Evolutionary conservation across 2,888 invertebrate genomes (phyloP).

Genomic region (Cephus runcator): DNA sequence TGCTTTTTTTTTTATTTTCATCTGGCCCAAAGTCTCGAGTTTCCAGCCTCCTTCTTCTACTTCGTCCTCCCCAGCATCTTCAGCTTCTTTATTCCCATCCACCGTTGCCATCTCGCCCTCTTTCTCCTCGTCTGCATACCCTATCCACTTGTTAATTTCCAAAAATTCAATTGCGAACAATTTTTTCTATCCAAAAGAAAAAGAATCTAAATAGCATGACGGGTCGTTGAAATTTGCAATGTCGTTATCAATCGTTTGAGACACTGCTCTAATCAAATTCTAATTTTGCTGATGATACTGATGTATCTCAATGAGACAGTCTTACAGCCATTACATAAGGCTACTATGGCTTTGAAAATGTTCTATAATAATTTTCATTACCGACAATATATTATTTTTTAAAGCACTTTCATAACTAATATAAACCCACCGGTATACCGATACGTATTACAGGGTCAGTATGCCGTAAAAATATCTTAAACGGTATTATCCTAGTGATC

Average conservation of each 20-base stretch:
- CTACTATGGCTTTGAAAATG: background rate
- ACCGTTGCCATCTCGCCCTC: background rate
- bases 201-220: background rate
- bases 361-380: background rate
- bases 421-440: background rate
- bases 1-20: constrained; percentile 45
- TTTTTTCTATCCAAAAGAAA: background rate
- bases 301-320: background rate
- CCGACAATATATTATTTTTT: background rate
- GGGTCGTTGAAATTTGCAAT: background rate
- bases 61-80: background rate
- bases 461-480: background rate
- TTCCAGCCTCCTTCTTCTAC: constrained; percentile 29
- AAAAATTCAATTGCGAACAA: background rate
- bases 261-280: background rate
- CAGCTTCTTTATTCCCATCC: background rate
- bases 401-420: background rate
- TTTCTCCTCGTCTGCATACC: background rate
- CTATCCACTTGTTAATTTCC: background rate
- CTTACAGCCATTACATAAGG: background rate
- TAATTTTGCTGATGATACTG: background rate
- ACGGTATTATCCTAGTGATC: background rate
- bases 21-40: constrained; percentile 34
- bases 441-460: background rate
- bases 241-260: background rate